Conservation (phyloP, 37 sponge, comb jelly and placozoan species). For the Aphrocallistes beatrix region DNA sequence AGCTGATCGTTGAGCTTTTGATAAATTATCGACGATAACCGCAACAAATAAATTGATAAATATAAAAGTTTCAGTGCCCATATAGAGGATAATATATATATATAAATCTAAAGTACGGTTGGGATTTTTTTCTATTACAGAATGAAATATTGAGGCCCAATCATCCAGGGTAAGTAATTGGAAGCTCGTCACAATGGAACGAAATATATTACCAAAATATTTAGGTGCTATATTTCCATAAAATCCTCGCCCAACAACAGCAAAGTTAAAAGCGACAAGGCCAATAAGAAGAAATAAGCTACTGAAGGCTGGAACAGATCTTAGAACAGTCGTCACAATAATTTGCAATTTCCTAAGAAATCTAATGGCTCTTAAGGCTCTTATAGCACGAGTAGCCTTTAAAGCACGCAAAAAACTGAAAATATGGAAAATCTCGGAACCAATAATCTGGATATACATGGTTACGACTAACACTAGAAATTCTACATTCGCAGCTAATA, state of each 20-base stretch:
- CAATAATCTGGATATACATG: not conserved
- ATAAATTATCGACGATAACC: slow-evolving; percentile 80
- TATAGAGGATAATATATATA: slow-evolving; percentile 30
- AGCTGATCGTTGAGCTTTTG: slow-evolving; percentile 47
- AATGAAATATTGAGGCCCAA: slow-evolving; percentile 69
- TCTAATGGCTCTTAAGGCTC: slow-evolving; percentile 63
- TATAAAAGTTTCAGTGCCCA: slow-evolving; percentile 32
- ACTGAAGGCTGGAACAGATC: slow-evolving; percentile 67
- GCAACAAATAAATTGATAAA: slow-evolving; percentile 70
- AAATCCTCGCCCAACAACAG: slow-evolving; percentile 71
- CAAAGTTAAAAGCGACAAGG: slow-evolving; percentile 70
- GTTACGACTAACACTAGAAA: not conserved
- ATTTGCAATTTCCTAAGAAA: slow-evolving; percentile 70
- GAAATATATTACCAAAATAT: slow-evolving; percentile 68
- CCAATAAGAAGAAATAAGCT: slow-evolving; percentile 61
- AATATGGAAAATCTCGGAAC: slow-evolving; percentile 18
- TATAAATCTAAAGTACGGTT: slow-evolving; percentile 17
- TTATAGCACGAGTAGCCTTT: slow-evolving; percentile 33
- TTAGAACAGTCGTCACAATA: slow-evolving; percentile 53
- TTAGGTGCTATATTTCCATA: slow-evolving; percentile 56
- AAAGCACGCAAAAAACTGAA: slow-evolving; percentile 31
- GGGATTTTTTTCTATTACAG: slow-evolving; percentile 33
- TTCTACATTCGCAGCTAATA: not conserved
- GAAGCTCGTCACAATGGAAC: slow-evolving; percentile 62
- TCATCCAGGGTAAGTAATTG: slow-evolving; percentile 85